Base-by-base conservation (phyloP, 1,140 invertebrate species). In the Whitmania pigra region DNA sequence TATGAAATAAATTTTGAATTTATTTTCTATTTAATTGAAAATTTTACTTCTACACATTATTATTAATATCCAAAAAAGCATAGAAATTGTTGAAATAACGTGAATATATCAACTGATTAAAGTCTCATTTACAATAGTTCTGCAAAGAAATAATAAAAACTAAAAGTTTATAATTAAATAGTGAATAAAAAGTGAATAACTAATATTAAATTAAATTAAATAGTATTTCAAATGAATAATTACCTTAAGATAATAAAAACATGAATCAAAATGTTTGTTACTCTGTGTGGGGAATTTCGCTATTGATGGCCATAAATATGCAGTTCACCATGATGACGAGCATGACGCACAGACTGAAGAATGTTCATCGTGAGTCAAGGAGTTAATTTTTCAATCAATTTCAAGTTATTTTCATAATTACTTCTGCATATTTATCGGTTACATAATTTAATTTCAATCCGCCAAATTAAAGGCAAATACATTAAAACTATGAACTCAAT, bases 281-380 rank as follows among this genome's bases (percentile, higher is more conserved):
- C 73, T 74, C 73, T 57, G 73, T 71, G 67, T 74, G 67, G 20
- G 70, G 70, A 55, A 74, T 54, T 53, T 71, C 70, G 25, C 67
- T 69, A 66, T 71, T 72, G 63, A 72, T 91, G 83, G 93, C 92
- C 80, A 97, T 90, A 87, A 95, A 95, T 86, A 93, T 90, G 86
- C 93, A 97, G 85, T 97, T 97, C 85, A 92, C 87, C 83, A 96
- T 86, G 82, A 97, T 97, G 77, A 93, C 94, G 76, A 91, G 86
- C 89, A 97, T 95, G 82, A 95, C 92, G 79, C 93, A 86, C 82
- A 94, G 90, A 84, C 94, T 93, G 86, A 97, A 97, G 85, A 88
- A 89, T 73, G 80, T 83, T 49, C 3, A 49, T 4, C 9, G 9
- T 49, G 15, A 49, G 43, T 49, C 43, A 49, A 49, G 43, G 43